Base-by-base conservation (phyloP, 2,888 invertebrate species). In the Cephus spinipes region DNA sequence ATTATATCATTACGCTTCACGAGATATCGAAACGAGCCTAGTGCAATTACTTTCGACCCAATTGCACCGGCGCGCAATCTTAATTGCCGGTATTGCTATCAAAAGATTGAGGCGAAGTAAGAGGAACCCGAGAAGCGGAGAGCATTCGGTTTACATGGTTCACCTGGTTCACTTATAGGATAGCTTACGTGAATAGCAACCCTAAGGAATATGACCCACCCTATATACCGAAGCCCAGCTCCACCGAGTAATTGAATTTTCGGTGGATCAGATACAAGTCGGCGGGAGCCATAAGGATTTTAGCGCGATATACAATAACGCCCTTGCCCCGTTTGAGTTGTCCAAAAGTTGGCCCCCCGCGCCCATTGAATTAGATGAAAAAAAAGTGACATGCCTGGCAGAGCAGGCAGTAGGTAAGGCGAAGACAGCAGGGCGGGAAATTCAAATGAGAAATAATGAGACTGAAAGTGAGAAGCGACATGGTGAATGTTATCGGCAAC, bases 1-100 rank as follows among this genome's bases (percentile, higher is more conserved):
- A 71, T 71, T 31, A 83, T 83, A 85, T 83, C 83, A 82, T 83
- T 79, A 71, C 31, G 33, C 32, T 32, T 33, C 71, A 1, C 71
- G 71, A 33, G 71, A 71, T 71, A 71, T 71, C 71, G 71, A 71
- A 32, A 71, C 71, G 31, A 33, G 71, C 71, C 12, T 71, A 69
- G 75, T 34, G 75, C 75, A 75, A 75, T 75, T 75, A 75, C 68
- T 6, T 68, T 55, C 75, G 31, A 75, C 75, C 40, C 36, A 31
- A 55, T 68, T 33, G 68, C 40, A n/a, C 32, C 23, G 23, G 75
- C 36, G 40, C 35, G 35, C 36, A 40, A 35, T 36, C 74, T 74
- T 35, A 36, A 74, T 74, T 74, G n/a, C 33, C 30, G 40, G 74
- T 74, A 40, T 74, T 40, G 36, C 36, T 31, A 35, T 35, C 32